These are phyloP conservation scores for Drosophila prostipennis DNA, from an alignment of 2,888 invertebrate species.

Conservation along the genomic window DNA sequence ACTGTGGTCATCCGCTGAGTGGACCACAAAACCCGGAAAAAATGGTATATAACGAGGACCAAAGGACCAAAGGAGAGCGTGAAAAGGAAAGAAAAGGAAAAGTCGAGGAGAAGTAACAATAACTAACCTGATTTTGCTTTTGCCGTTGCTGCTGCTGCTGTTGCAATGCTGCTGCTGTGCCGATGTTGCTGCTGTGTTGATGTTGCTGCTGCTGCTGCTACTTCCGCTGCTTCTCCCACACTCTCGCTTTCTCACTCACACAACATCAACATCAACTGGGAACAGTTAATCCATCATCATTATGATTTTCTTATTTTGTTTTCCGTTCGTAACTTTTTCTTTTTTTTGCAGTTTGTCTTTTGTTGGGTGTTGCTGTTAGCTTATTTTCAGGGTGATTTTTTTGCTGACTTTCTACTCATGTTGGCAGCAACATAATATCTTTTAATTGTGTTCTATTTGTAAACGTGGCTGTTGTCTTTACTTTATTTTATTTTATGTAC, in stretches of 20 bases:
- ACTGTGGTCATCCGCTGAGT: constrained; percentile 24
- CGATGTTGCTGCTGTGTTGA: constrained; percentile 34
- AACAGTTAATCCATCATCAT: constrained; percentile 77
- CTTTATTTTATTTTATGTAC: constrained; percentile 19
- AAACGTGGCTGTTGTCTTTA: constrained; percentile 13
- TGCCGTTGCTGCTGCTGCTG: constrained; percentile 9
- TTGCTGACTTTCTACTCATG: constrained; percentile 48
- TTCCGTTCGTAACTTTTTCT: constrained; percentile 29
- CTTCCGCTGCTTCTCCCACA: constrained; percentile 33
- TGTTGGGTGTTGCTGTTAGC: constrained; percentile 28
- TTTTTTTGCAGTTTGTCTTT: constrained; percentile 21
- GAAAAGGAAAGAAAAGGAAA: constrained; percentile 7
- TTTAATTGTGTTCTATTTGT: constrained; percentile 29
- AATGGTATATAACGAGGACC: constrained; percentile 12
- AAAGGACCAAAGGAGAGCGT: constrained; percentile 7
- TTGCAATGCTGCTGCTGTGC: constrained; percentile 35
- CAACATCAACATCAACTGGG: constrained; percentile 37
- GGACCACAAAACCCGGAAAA: constrained; percentile 19
- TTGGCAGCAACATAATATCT: constrained; percentile 51
- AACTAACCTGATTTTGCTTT: constrained; percentile 38
- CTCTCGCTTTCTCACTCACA: constrained; percentile 20
- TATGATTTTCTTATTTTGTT: constrained; percentile 61
- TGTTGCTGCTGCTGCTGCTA: constrained; percentile 35
- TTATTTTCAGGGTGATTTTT: constrained; percentile 22
- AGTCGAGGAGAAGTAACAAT: constrained; percentile 7